Evolutionary conservation across 2,888 invertebrate species (phyloP).

Genomic region (Mesorhabditis spiculigera): DNA sequence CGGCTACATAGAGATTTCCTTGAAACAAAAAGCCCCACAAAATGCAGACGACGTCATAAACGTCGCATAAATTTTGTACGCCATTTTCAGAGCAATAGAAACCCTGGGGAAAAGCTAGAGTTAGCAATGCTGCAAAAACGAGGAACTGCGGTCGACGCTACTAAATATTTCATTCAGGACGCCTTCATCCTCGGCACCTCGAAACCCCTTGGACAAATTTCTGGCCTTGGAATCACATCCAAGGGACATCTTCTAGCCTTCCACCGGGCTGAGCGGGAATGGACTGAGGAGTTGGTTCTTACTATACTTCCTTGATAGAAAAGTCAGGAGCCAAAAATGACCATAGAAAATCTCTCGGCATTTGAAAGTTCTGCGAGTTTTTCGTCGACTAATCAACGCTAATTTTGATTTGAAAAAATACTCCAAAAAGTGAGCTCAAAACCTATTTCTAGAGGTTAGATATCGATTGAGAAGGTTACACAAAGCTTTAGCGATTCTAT

Average conservation of each 20-base stretch:
- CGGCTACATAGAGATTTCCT: neutral
- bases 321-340: neutral
- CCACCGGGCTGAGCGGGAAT: conserved; percentile 61
- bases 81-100: neutral
- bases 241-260: conserved; percentile 61
- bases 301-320: too few relatives aligned
- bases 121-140: too few relatives aligned
- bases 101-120: neutral
- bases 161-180: neutral
- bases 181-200: conserved; percentile 16
- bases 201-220: conserved; percentile 44
- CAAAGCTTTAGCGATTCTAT: too few relatives aligned
- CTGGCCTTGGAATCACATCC: conserved; percentile 60
- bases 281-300: conserved; percentile 58
- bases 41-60: neutral
- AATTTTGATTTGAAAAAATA: too few relatives aligned
- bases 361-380: neutral
- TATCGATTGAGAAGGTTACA: too few relatives aligned
- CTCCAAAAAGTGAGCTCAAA: too few relatives aligned
- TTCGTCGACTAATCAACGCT: neutral
- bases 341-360: neutral
- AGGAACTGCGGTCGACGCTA: too few relatives aligned
- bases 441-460: too few relatives aligned
- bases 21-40: neutral
- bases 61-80: too few relatives aligned